Conservation (phyloP, 2,113 vertebrate genomes). For the Tonatia bakeri region DNA sequence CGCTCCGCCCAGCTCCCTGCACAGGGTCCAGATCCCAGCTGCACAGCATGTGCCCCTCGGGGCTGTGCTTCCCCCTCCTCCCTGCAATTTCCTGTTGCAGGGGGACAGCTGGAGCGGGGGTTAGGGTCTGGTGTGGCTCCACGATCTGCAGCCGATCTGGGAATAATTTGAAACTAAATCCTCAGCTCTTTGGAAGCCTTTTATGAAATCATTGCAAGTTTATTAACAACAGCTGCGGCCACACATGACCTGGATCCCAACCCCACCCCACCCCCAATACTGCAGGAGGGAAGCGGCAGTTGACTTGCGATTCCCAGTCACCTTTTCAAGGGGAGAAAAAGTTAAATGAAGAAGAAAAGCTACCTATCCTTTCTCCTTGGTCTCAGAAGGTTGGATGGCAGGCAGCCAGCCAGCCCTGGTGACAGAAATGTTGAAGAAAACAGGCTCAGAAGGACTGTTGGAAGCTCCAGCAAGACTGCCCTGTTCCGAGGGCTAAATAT, state of each 20-base stretch:
- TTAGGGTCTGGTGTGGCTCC: conserved; percentile 63
- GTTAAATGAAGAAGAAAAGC: conserved; percentile 59
- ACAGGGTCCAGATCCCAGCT: conserved; percentile 49
- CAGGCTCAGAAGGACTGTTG: conserved; percentile 34
- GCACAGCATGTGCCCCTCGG: neutral
- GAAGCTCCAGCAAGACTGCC: conserved; percentile 16
- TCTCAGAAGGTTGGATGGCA: neutral
- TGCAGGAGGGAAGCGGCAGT: neutral
- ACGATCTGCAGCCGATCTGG: conserved; percentile 73
- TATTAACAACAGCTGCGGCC: conserved; percentile 82
- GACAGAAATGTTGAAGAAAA: conserved; percentile 49
- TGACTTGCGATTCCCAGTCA: neutral
- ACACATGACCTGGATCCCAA: conserved; percentile 69
- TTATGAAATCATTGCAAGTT: conserved; percentile 80
- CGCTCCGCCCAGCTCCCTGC: neutral
- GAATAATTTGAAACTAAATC: conserved; percentile 82
- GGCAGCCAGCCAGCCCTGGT: conserved; percentile 12
- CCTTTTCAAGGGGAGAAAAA: conserved; percentile 42
- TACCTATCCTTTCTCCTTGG: conserved; percentile 28
- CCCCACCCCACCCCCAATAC: conserved; percentile 16
- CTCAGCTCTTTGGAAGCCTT: conserved; percentile 70
- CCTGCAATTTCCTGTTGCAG: conserved; percentile 74
- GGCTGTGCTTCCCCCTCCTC: neutral
- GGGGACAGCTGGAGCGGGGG: conserved; percentile 51
- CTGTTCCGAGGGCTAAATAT: conserved; percentile 24